A percentile compares a stretch with the other conserved stretches of the same genome.
Conservation (phyloP, 64 coral and sea anemone genomes). For the Pocillopora damicornis region DNA sequence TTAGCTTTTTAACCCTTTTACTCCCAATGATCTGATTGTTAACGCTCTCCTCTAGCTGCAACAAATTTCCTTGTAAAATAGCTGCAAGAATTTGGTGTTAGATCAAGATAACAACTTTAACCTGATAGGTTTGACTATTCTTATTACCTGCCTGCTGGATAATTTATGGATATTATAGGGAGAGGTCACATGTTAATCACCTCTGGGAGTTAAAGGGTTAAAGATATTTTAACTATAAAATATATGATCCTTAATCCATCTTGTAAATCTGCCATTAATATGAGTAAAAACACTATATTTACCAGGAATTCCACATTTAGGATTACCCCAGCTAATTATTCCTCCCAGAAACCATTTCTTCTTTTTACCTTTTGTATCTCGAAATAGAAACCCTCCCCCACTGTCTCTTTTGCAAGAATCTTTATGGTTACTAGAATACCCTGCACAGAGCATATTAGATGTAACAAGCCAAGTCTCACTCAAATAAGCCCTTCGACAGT, state of each 20-base stretch:
- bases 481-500: constrained; percentile 63
- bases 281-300: constrained; percentile 87
- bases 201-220: too few species aligned
- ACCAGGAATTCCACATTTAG: constrained; percentile 78
- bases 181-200: too few species aligned
- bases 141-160: too few species aligned
- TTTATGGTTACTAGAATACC: constrained; percentile 41
- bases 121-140: too few species aligned
- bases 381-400: constrained; percentile 81
- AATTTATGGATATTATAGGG: too few species aligned
- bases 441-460: constrained; percentile 87
- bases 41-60: too few species aligned
- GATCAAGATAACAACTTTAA: too few species aligned
- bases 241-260: constrained; percentile 78
- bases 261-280: constrained; percentile 66
- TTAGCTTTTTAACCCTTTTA: too few species aligned
- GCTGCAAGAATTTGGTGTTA: too few species aligned
- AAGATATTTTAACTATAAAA: constrained; percentile 3
- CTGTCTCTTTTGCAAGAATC: constrained; percentile 82
- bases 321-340: constrained; percentile 86
- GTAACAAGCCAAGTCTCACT: constrained; percentile 73
- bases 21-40: too few species aligned
- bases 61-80: neutral
- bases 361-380: constrained; percentile 51
- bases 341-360: constrained; percentile 82